Conservation (phyloP, 2,797 vertebrate genomes). For the Harpagifer antarcticus region DNA sequence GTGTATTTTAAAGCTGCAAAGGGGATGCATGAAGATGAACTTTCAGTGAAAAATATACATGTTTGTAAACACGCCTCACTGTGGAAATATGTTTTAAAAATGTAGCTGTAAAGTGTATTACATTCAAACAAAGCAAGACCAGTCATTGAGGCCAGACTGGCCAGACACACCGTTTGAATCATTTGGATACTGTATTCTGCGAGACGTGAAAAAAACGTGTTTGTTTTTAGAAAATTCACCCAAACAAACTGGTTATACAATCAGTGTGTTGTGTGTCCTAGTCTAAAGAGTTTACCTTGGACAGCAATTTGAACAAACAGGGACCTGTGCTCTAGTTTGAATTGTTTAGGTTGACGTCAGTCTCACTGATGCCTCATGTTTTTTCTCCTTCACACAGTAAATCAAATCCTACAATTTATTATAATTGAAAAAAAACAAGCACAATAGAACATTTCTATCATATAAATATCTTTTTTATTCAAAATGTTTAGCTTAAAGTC, state of each 20-base stretch:
- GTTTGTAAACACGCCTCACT: not conserved
- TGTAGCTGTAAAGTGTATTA: not conserved
- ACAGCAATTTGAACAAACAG: not conserved
- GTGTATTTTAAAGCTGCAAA: not conserved
- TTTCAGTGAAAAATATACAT: not conserved
- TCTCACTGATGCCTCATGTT: not conserved
- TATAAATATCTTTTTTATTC: not conserved
- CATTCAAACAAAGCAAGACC: not conserved
- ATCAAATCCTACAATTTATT: not conserved
- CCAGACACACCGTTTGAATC: not conserved
- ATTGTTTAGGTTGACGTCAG: conserved; percentile 33
- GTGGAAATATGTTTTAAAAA: not conserved
- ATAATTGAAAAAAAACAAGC: not conserved
- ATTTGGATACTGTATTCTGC: too few species aligned
- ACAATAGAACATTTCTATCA: not conserved
- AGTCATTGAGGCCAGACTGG: not conserved
- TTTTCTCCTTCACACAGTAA: not conserved
- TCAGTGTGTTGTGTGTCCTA: not conserved
- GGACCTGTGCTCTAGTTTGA: conserved; percentile 19
- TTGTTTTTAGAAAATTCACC: not conserved
- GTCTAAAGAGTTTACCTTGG: conserved; percentile 1
- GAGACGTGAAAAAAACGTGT: not conserved
- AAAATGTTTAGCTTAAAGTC: too few species aligned
- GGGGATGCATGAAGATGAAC: not conserved
- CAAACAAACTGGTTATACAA: not conserved